A percentile compares a stretch with the other conserved stretches of the same genome.
These are phyloP conservation scores for Neotragus moschatus DNA, from an alignment of 2,113 vertebrate species.

Conservation along the genomic window DNA sequence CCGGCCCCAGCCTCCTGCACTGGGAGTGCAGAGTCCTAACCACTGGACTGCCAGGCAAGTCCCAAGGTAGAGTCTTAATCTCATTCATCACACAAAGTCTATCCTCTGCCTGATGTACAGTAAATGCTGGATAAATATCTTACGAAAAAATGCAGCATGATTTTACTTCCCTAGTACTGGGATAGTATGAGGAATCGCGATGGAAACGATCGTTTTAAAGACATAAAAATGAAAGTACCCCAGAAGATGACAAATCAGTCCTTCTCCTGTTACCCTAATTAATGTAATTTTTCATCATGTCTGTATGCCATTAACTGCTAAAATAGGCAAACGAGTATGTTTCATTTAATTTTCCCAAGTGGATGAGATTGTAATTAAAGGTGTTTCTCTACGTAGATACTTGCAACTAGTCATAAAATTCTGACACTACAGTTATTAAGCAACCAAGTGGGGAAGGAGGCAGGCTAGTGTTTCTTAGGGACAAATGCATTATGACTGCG, in stretches of 20 bases:
- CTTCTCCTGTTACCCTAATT: not conserved
- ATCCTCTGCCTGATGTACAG: not conserved
- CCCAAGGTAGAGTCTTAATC: not conserved
- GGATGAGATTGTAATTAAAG: not conserved
- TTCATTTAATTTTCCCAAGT: not conserved
- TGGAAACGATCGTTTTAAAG: not conserved
- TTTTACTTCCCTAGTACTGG: not conserved
- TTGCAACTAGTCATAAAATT: not conserved
- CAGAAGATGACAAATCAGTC: not conserved
- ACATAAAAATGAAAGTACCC: not conserved
- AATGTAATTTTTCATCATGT: not conserved
- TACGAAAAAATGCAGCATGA: not conserved
- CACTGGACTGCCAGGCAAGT: not conserved
- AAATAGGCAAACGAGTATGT: not conserved
- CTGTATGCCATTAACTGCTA: not conserved
- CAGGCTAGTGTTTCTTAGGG: not conserved
- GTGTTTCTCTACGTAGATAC: not conserved
- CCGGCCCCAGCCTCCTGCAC: accelerated
- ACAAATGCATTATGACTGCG: not conserved
- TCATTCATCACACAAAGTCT: not conserved
- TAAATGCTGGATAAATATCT: not conserved
- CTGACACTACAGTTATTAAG: not conserved
- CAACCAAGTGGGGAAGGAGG: not conserved
- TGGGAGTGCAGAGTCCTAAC: not conserved
- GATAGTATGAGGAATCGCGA: not conserved